Evolutionary conservation across 2,113 vertebrate genomes (phyloP), one percentile per base, ranked within the genome.

Genomic region (Dipodomys spectabilis): DNA sequence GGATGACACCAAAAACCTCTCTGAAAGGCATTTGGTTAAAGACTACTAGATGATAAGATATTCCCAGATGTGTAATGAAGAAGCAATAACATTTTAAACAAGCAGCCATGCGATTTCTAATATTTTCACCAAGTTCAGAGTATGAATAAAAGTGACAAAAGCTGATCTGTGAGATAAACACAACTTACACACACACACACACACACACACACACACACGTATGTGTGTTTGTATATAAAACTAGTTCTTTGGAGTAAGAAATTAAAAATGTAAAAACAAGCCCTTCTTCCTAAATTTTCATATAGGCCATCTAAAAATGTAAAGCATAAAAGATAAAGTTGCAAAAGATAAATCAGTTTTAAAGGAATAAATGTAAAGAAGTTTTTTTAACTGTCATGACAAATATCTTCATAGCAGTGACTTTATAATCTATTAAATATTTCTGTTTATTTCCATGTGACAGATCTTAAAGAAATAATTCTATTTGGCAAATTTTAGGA

Each of bases 1-100:
- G 44, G 28, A 69, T 68, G 32, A 64, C 22, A 72, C 12, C 64
- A 28, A 82, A 77, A 73, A 39, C 18, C 12, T 3, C n/a, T 35
- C 35, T 80, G 67, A 69, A 93, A 74, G 11, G 22, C 30, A 67
- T 78, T 91, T 73, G 65, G 18, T 62, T 82, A 89, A 88, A 87
- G n/a, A 15, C 23, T 68, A 4, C 15, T 45, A 12, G 32, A 77
- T 73, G 82, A 71, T 30, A 19, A 68, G n/a, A 64, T 68, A 0
- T 83, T 19, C 20, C 19, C 22, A 68, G 19, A 88, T 71, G 25
- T 62, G 83, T 32, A 83, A 1, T 62, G 77, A 89, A 86, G 4
- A 62, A 83, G 72, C 39, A 83, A 6, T 62, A 45, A 28, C 49
- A 72, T 75, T 62, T 71, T 20, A 79, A 91, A 69, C 6, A 86